These are phyloP conservation scores for Diaperis boleti DNA, from an alignment of 2,888 invertebrate species.

Conservation along the genomic window DNA sequence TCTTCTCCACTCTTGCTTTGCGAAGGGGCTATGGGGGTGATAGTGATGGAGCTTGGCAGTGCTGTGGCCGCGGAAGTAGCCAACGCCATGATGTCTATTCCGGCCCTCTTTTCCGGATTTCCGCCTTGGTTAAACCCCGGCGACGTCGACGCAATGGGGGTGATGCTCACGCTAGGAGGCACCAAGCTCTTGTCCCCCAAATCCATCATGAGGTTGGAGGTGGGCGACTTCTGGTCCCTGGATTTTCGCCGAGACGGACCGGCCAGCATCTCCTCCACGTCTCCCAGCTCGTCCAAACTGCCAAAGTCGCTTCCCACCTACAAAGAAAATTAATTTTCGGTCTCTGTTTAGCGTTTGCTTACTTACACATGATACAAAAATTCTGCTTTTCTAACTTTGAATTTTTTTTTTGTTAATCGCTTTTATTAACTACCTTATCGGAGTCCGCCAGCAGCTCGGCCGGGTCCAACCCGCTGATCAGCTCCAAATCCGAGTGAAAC, in stretches of 20 bases:
- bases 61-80: constrained; percentile 74
- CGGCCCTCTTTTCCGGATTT: constrained; percentile 77
- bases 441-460: constrained; percentile 67
- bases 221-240: constrained; percentile 67
- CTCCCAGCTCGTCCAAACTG: constrained; percentile 69
- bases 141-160: constrained; percentile 69
- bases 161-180: constrained; percentile 74
- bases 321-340: neutral
- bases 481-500: constrained; percentile 74
- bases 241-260: constrained; percentile 63
- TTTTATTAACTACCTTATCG: constrained; percentile 10
- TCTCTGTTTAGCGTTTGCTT: no score
- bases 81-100: constrained; percentile 89
- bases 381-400: neutral
- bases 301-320: constrained; percentile 65
- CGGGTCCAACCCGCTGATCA: constrained; percentile 74
- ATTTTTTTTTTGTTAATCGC: neutral
- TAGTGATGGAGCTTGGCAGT: constrained; percentile 85
- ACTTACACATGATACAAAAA: no score
- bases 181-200: constrained; percentile 68
- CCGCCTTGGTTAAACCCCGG: constrained; percentile 61
- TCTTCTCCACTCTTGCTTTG: constrained; percentile 50
- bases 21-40: constrained; percentile 78
- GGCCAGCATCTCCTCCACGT: constrained; percentile 70
- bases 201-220: constrained; percentile 63